phyloP scores from a whole-genome alignment of 2,797 vertebrate genomes.

The Sparus aurata region DNA sequence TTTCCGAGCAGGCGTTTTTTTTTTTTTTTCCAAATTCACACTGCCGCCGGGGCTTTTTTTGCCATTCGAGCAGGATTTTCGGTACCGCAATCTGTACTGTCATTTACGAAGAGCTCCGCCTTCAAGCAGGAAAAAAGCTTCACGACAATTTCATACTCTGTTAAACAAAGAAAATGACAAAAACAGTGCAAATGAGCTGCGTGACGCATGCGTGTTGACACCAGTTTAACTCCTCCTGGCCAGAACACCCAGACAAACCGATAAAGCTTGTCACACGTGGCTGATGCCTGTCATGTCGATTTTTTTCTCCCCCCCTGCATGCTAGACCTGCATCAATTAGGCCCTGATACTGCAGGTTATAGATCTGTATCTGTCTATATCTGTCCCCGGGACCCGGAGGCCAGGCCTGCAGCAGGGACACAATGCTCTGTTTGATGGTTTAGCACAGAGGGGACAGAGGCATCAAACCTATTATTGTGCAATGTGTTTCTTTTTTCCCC shows the following conservation, averaged over 20 bases:
- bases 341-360: conserved; percentile 69
- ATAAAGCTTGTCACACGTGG: conserved; percentile 73
- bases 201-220: conserved; percentile 51
- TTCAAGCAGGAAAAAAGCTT: conserved; percentile 41
- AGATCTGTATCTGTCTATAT: conserved; percentile 76
- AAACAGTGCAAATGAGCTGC: conserved; percentile 55
- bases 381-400: conserved; percentile 63
- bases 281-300: conserved; percentile 75
- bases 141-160: conserved; percentile 63
- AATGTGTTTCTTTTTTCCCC: conserved; percentile 20
- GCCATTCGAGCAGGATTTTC: conserved; percentile 63
- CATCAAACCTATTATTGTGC: conserved; percentile 63
- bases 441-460: conserved; percentile 32
- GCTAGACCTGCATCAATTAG: conserved; percentile 74
- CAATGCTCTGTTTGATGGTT: conserved; percentile 65
- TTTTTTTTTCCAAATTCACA: conserved; percentile 73
- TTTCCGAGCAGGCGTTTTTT: conserved; percentile 74
- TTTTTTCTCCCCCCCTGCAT: conserved; percentile 35
- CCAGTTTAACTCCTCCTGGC: conserved; percentile 51
- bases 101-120: conserved; percentile 69
- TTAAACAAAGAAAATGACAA: conserved; percentile 72
- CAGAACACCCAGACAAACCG: conserved; percentile 59
- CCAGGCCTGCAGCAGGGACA: conserved; percentile 58
- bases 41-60: conserved; percentile 52
- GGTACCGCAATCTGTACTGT: conserved; percentile 59